Evolutionary conservation across 2,113 vertebrate genomes (phyloP).

Genomic region (Cyprinodon variegatus): DNA sequence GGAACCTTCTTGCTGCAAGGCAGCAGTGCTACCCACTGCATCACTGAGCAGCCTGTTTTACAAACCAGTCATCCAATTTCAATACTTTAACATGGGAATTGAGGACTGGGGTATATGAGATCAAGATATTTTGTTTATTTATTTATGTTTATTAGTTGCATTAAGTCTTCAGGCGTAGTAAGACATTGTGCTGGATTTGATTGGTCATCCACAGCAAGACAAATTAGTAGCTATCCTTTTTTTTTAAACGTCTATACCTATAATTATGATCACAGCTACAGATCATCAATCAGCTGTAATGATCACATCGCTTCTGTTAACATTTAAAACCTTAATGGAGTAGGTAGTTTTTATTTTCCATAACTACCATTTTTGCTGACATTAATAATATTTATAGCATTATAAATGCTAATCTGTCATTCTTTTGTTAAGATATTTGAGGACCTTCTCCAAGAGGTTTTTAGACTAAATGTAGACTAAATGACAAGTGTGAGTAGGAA

Average conservation of each 20-base stretch:
- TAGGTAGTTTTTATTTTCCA: background rate
- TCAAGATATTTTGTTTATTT: too few relatives aligned
- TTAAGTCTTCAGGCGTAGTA: too few relatives aligned
- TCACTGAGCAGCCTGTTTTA: too few relatives aligned
- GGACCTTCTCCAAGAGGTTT: slow-evolving; percentile 3
- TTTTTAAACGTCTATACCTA: background rate
- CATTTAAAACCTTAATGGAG: background rate
- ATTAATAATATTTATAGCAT: background rate
- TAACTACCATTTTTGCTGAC: background rate
- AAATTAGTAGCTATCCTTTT: background rate
- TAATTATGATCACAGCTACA: background rate
- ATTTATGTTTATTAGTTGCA: too few relatives aligned
- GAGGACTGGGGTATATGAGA: too few relatives aligned
- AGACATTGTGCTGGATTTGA: too few relatives aligned
- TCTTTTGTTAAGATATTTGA: slow-evolving; percentile 9
- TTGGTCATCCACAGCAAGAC: too few relatives aligned
- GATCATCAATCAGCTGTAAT: background rate
- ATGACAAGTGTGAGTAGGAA: slow-evolving; percentile 7
- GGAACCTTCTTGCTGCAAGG: too few relatives aligned
- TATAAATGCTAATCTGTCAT: background rate
- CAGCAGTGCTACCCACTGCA: too few relatives aligned
- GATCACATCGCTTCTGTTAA: too few relatives aligned
- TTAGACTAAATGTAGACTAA: background rate
- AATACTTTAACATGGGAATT: too few relatives aligned
- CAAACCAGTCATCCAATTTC: too few relatives aligned